Evolutionary conservation across 2,888 invertebrate genomes (phyloP), one percentile per base, ranked within the genome.

Genomic region (Eumacrocentrus americanus): DNA sequence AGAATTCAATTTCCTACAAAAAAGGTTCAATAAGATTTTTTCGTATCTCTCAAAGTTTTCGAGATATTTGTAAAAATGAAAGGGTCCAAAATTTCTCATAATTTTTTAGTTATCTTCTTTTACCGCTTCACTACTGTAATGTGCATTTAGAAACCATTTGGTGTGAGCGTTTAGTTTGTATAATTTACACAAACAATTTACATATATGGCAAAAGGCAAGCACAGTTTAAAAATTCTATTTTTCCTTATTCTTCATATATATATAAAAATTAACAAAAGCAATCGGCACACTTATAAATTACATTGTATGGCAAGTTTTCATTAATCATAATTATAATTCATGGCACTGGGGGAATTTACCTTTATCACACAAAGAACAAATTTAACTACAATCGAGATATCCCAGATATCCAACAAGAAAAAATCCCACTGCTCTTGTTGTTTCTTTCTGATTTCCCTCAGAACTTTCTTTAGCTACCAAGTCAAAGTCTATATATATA

Each of bases 281-380:
- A 50, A 58, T 20, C 29, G 42, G 22, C 12, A 25, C 12, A 40
- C 25, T 40, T 23, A n/a, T n/a, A n/a, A 38, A 3, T 12, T 38
- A 38, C 22, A 14, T 7, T 12, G 7, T 38, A 58, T 42, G 42
- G 58, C 52, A 58, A 46, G 52, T 44, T 29, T 38, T 48, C 37
- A 18, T 48, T 38, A 16, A 37, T 22, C 23, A 18, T 11, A 20
- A n/a, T 12, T 18, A 20, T 23, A 37, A 38, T 51, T 35, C 20
- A 52, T 52, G 51, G 51, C 51, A 52, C 51, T 38, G 23, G n/a
- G 22, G 23, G 46, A 42, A 3, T 46, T 11, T 46, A 11, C n/a
- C 25, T 22, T n/a, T 46, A 46, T 46, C 46, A 46, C 22, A 25
- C 11, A 46, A 25, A 46, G 14, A 5, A 40, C 3, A 7, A 23